Base-by-base conservation (phyloP, 2,888 invertebrate genomes). In the Dicycla oo region DNA sequence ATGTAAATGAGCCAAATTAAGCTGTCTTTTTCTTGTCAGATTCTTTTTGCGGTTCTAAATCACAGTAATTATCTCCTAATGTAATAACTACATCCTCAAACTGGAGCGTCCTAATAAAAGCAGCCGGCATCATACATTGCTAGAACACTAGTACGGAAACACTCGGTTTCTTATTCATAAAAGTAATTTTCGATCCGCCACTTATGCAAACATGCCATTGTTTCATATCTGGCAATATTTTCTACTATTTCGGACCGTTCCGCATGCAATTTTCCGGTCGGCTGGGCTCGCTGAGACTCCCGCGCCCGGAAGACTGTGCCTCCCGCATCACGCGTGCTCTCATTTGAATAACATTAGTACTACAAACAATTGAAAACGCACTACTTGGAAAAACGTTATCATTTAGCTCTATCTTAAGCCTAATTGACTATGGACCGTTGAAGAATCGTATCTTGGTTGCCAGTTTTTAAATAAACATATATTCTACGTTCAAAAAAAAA, bases 201-300 rank as follows among this genome's bases (percentile, higher is more conserved):
- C 80, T 84, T 87, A 86, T 84, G 84, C 83, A 83, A 84, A 86
- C 76, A 73, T 58, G 61, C 78, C 72, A 86, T 86, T 86, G 86
- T 86, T 86, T 83, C 80, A 80, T 83, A 80, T 86, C 85, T 81
- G 73, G 75, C 75, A 75, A 86, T 86, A 86, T 86, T 87, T 88
- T 89, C 82, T 82, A 85, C 83, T 89, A 90, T 90, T 91, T 91
- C 88, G 87, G 87, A 88, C 68, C 87, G 87, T 87, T 90, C 88
- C 85, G 82, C 81, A 85, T 87, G 86, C 90, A 91, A 92, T 92
- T 92, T 92, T 88, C 90, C 90, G 87, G 85, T 86, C 81, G 88
- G 91, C 75, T 90, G 88, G 72, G 66, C 62, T 56, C 76, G 68
- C 73, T 68, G 72, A 77, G 79, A 73, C 72, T 78, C 72, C 86